Conservation (phyloP, 1,140 invertebrate genomes). For the Anagrus nilaparvatae region DNA sequence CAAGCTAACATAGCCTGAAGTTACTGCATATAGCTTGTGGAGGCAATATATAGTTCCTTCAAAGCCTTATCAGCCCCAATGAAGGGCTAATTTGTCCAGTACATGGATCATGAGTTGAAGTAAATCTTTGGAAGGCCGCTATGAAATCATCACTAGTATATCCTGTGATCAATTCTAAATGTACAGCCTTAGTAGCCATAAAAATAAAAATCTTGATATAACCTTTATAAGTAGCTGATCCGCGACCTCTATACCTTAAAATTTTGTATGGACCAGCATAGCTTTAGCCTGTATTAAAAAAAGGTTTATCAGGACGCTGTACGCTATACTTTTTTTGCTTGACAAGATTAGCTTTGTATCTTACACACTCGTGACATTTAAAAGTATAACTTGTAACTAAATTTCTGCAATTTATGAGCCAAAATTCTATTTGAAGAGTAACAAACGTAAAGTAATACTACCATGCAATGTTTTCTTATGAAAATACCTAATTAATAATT, state of each 20-base stretch:
- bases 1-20: neutral
- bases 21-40: neutral
- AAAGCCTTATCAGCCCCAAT: conserved; percentile 15
- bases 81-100: conserved; percentile 22
- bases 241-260: conserved; percentile 12
- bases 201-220: conserved; percentile 20
- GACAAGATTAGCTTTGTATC: neutral
- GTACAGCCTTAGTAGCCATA: conserved; percentile 24
- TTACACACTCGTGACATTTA: neutral
- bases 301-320: neutral
- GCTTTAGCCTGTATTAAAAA: conserved; percentile 22
- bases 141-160: conserved; percentile 28
- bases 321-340: too few species aligned
- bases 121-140: conserved; percentile 27
- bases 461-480: too few species aligned
- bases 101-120: conserved; percentile 20
- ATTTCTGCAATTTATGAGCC: too few species aligned
- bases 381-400: neutral
- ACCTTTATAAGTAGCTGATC: conserved; percentile 14
- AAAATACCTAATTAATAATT: too few species aligned
- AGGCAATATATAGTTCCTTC: neutral
- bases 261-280: conserved; percentile 27
- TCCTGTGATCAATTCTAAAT: conserved; percentile 27
- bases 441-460: too few species aligned
- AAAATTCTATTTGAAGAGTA: too few species aligned